phyloP scores from a whole-genome alignment of 1,140 invertebrate genomes.

The Drosophila burlai region DNA sequence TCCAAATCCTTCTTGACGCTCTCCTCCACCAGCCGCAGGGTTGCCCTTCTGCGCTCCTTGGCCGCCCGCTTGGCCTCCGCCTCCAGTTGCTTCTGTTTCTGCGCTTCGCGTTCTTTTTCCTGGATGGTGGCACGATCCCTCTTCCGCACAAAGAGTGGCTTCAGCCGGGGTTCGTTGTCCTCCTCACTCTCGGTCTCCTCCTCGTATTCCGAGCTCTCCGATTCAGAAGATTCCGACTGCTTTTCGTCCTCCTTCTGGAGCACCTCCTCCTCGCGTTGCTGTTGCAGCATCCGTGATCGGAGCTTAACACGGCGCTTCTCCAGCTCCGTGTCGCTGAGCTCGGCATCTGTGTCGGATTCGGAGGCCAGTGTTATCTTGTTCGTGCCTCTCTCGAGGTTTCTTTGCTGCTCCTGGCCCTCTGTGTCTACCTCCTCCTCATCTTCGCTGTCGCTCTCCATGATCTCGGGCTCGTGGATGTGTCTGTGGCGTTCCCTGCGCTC shows the following conservation, averaged over 20 bases:
- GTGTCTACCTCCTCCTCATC: constrained; percentile 81
- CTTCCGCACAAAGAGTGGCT: constrained; percentile 98
- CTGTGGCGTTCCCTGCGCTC: constrained; percentile 85
- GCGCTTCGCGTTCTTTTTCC: constrained; percentile 95
- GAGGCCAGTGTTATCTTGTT: constrained; percentile 87
- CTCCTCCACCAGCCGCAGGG: constrained; percentile 95
- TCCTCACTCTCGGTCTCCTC: constrained; percentile 90
- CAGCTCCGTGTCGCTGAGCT: constrained; percentile 92
- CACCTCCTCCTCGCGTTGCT: constrained; percentile 89
- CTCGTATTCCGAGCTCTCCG: constrained; percentile 90
- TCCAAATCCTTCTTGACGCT: constrained; percentile 92
- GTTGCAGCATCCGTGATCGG: constrained; percentile 89
- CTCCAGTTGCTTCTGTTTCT: constrained; percentile 94
- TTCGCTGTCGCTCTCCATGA: constrained; percentile 90
- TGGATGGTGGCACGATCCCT: constrained; percentile 97
- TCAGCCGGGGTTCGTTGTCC: constrained; percentile 92
- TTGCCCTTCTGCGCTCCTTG: constrained; percentile 93
- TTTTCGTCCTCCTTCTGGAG: constrained; percentile 89
- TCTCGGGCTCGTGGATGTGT: constrained; percentile 90
- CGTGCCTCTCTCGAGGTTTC: constrained; percentile 73
- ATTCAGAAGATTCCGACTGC: constrained; percentile 92
- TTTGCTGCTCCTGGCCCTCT: constrained; percentile 76
- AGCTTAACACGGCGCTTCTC: constrained; percentile 91
- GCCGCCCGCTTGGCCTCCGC: constrained; percentile 91
- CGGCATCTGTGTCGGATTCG: constrained; percentile 89